Conservation (phyloP, 2,888 invertebrate genomes). For the Drepanosiphum platanoidis region DNA sequence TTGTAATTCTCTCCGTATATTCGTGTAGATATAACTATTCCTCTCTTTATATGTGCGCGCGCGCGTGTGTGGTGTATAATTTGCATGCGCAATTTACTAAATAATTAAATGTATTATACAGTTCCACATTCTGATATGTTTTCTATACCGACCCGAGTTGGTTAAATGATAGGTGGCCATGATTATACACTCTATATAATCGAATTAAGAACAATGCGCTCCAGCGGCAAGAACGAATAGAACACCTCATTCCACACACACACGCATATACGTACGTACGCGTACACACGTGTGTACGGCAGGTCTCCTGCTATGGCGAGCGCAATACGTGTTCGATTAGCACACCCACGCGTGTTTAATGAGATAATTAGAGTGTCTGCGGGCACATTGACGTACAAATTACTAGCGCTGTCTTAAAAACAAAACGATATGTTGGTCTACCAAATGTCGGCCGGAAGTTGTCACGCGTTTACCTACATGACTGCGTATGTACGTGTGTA, state of each 20-base stretch:
- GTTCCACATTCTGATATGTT: not conserved
- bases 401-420: slow-evolving; percentile 27
- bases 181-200: not conserved
- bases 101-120: too few relatives aligned
- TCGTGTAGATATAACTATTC: too few relatives aligned
- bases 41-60: too few relatives aligned
- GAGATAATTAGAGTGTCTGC: slow-evolving; percentile 63
- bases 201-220: slow-evolving; percentile 19
- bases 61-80: too few relatives aligned
- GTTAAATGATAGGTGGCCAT: slow-evolving; percentile 10
- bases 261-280: not conserved
- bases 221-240: not conserved
- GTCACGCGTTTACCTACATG: slow-evolving; percentile 13
- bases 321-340: slow-evolving; percentile 34
- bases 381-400: slow-evolving; percentile 51
- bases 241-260: not conserved
- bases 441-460: slow-evolving; percentile 61
- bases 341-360: slow-evolving; percentile 43
- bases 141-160: not conserved
- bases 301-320: not conserved
- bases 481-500: not conserved
- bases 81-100: too few relatives aligned
- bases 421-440: slow-evolving; percentile 50
- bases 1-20: not conserved
- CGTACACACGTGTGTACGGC: not conserved